Base-by-base conservation (phyloP, 2,113 vertebrate genomes). In the Cynocephalus volans region DNA sequence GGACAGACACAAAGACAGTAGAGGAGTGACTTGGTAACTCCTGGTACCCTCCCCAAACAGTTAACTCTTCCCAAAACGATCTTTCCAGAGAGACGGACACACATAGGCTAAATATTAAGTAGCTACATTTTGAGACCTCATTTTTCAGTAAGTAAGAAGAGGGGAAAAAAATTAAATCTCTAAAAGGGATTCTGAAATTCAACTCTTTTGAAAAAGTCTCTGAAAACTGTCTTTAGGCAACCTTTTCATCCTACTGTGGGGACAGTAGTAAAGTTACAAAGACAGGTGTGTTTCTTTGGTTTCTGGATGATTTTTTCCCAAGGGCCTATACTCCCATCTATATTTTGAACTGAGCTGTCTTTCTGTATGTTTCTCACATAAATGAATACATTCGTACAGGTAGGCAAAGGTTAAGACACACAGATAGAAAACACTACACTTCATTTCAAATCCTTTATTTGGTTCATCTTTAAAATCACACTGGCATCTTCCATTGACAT, bases 401-500 rank as follows among this genome's bases (percentile, higher is more conserved):
- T 26, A 52, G 64, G 26, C 48, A 90, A 28, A 90, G 19, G 23
- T 70, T 72, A 54, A 95, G 72, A 52, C 14, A 88, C 54, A 62
- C 28, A 85, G 36, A 17, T 1, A 92, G 52, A 56, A 83, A 81
- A 67, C 18, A 8, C 21, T 13, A 15, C 1, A 1, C 19, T 65
- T 84, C 50, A 45, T 19, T 56, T 17, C 64, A 69, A 76, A 84
- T 0, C 5, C 23, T 72, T 94, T 48, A 48, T 45, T 21, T 54
- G 48, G 19, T 41, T 87, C 48, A 36, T 19, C 70, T 90, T 80
- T 54, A 58, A 54, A 67, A 72, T 52, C n/a, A 62, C 21, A 24
- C 8, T 33, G 31, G 7, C 9, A 26, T 41, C 67, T 77, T 3
- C 33, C 1, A 1, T n/a, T 1, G 2, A 6, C 12, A 26, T 8